Conservation (phyloP, 2,797 vertebrate genomes). For the Cyprinella venusta region DNA sequence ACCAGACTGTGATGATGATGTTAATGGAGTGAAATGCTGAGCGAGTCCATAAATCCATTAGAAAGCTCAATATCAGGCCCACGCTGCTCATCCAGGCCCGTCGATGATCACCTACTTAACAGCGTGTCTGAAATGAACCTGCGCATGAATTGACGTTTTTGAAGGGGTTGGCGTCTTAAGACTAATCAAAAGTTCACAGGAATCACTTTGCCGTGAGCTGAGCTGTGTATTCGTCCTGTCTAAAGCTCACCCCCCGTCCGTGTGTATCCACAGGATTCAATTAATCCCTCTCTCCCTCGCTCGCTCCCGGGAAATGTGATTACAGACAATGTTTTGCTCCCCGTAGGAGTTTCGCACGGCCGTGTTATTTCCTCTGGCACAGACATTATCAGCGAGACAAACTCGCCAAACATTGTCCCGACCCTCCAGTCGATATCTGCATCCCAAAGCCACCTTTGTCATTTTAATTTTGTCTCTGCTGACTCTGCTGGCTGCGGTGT, state of each 20-base stretch:
- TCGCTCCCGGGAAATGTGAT: conserved; percentile 49
- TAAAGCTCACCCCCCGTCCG: background rate
- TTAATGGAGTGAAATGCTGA: conserved; percentile 54
- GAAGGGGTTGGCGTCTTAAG: conserved; percentile 2
- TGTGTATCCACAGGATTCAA: conserved; percentile 28
- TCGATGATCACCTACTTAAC: conserved; percentile 34
- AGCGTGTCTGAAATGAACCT: background rate
- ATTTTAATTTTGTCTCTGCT: conserved; percentile 60
- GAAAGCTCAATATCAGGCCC: conserved; percentile 53
- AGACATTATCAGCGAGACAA: conserved; percentile 43
- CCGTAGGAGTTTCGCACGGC: conserved; percentile 15
- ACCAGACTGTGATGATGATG: conserved; percentile 33
- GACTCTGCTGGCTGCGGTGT: conserved; percentile 53
- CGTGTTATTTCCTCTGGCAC: conserved; percentile 42
- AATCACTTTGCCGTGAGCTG: background rate
- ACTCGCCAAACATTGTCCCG: conserved; percentile 49
- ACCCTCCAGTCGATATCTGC: conserved; percentile 56
- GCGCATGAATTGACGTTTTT: background rate
- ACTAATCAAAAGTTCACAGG: conserved; percentile 4
- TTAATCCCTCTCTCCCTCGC: conserved; percentile 25
- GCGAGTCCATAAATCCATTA: conserved; percentile 68
- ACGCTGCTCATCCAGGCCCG: conserved; percentile 26
- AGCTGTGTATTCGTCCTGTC: background rate
- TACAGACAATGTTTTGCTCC: conserved; percentile 52
- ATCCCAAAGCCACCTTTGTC: conserved; percentile 46